A percentile compares a stretch with the other conserved stretches of the same genome.
phyloP scores from a whole-genome alignment of 2,113 vertebrate species.

The Chamaetylas fuelleborni region DNA sequence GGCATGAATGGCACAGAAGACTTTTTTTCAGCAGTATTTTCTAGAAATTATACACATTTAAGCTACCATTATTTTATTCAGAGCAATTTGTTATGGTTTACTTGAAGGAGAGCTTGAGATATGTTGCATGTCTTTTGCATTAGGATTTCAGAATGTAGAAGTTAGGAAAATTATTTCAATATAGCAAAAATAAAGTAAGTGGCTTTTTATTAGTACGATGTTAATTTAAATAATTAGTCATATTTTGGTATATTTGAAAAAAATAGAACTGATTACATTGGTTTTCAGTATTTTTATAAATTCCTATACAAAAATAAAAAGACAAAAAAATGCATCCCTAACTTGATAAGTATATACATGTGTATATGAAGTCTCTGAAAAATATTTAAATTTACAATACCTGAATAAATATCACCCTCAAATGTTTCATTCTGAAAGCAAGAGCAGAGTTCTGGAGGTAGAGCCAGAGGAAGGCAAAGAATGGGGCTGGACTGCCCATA shows the following conservation, averaged over 20 bases:
- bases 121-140: background rate
- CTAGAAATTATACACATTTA: background rate
- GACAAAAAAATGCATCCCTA: background rate
- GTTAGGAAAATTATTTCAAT: background rate
- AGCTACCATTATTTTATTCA: background rate
- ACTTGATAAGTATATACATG: background rate
- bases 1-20: conserved; percentile 14
- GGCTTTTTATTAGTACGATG: background rate
- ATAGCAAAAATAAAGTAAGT: background rate
- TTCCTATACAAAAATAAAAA: background rate
- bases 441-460: background rate
- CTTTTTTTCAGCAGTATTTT: background rate
- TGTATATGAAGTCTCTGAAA: background rate
- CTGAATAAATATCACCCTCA: background rate
- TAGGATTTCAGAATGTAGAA: background rate
- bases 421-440: background rate
- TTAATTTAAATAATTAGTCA: background rate
- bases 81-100: background rate
- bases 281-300: background rate
- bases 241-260: background rate
- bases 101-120: background rate
- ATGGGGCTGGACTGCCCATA: background rate
- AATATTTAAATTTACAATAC: background rate
- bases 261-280: background rate
- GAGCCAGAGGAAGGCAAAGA: background rate